Evolutionary conservation across 1,140 invertebrate species (phyloP), one percentile per base, ranked within the genome.

Genomic region (Campodea augens): DNA sequence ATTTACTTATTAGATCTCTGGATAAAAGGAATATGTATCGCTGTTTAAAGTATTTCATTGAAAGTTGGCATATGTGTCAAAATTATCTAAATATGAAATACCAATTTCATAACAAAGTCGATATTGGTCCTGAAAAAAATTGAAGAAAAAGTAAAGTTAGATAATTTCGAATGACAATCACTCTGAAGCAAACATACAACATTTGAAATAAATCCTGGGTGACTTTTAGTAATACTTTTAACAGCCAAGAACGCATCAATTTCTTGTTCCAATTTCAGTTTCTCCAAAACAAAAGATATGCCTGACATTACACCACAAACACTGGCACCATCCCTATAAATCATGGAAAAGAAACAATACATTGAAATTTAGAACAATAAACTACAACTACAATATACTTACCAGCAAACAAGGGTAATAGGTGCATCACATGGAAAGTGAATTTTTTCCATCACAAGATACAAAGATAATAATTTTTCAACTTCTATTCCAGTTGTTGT

Each of bases 181-280:
- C 15, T 32, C 7, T 10, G 27, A 32, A 7, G 15, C 15, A 15
- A 10, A 7, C 27, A 32, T 10, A 32, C 27, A 7, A 32, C 15
- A 32, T 32, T 7, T 32, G 7, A 15, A 15, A 32, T 32, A 15
- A 32, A 32, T 7, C 15, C 7, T 10, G 27, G 27, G 15, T 32
- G 46, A 44, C 53, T 59, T 21, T 52, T 55, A 36, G 60, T 49
- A 7, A 62, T 48, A 5, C 39, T 56, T 40, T 58, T 36, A 2
- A 63, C 57, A 32, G 58, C 57, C 32, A 58, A 51, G 41, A 56
- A 61, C 18, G 61, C 59, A 47, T 63, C 60, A 46, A 55, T 59
- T 41, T 56, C 48, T 43, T 62, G 60, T 45, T 63, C 61, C 20
- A 58, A 37, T 49, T 61, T 57, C 25, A 63, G 59, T 51, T 60